phyloP scores from a whole-genome alignment of 2,797 vertebrate genomes.

The Balearica regulorum region DNA sequence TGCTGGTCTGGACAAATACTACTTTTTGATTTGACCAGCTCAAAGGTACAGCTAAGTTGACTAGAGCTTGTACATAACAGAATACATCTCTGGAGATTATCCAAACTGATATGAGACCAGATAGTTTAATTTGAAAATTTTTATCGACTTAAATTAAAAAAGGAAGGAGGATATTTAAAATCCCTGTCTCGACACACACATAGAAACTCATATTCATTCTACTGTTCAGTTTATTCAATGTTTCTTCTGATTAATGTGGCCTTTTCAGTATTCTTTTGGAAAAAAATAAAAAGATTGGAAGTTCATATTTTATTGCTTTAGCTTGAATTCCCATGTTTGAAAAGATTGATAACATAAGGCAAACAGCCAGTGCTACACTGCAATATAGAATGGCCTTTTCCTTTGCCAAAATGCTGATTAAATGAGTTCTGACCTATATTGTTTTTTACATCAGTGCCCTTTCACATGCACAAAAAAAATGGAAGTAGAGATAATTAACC shows the following conservation, averaged over 20 bases:
- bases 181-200: background rate
- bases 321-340: background rate
- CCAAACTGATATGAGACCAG: background rate
- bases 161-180: background rate
- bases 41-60: background rate
- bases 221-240: background rate
- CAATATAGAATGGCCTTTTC: conserved; percentile 39
- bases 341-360: conserved; percentile 29
- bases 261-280: background rate
- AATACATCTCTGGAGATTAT: background rate
- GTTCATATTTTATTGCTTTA: conserved; percentile 33
- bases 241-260: background rate
- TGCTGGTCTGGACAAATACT: background rate
- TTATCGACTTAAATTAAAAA: background rate
- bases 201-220: background rate
- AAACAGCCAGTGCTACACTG: conserved; percentile 18
- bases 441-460: conserved; percentile 23
- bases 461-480: background rate
- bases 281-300: background rate
- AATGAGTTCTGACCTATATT: conserved; percentile 11
- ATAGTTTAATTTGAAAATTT: background rate
- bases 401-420: conserved; percentile 24
- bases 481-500: conserved; percentile 5
- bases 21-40: background rate
- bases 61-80: background rate